Conservation (phyloP, 2,888 invertebrate genomes). For the Lycocerus yunnanus region DNA sequence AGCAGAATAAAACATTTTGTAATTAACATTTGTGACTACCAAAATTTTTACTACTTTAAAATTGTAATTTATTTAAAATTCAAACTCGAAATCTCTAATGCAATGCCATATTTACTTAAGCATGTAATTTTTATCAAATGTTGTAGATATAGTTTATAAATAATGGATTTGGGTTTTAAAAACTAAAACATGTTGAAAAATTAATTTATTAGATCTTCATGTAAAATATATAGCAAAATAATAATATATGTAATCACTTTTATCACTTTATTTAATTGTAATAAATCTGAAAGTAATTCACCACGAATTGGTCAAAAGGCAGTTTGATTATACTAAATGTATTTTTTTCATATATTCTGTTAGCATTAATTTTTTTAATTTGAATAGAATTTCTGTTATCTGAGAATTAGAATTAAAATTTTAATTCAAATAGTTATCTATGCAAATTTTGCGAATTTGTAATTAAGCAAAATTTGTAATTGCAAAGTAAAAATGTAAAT, state of each 20-base stretch:
- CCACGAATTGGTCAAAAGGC: too few relatives aligned
- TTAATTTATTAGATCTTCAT: neutral
- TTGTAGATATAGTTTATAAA: neutral
- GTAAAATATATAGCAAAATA: too few relatives aligned
- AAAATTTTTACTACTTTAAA: neutral
- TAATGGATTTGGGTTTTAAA: neutral
- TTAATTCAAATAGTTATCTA: neutral
- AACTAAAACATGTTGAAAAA: neutral
- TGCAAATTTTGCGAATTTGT: neutral
- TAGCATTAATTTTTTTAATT: too few relatives aligned
- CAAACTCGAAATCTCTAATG: neutral
- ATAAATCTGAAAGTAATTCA: too few relatives aligned
- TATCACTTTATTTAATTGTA: too few relatives aligned
- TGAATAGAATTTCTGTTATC: neutral
- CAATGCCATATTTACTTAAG: neutral
- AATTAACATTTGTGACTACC: neutral
- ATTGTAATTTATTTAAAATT: neutral
- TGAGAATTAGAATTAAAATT: neutral
- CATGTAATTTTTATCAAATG: neutral
- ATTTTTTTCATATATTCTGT: too few relatives aligned
- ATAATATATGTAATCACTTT: too few relatives aligned
- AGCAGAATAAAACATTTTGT: neutral
- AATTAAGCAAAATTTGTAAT: neutral
- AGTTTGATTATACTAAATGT: too few relatives aligned
- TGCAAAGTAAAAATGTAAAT: neutral